phyloP scores from a whole-genome alignment of 2,113 vertebrate genomes.

The Phaetusa simplex region DNA sequence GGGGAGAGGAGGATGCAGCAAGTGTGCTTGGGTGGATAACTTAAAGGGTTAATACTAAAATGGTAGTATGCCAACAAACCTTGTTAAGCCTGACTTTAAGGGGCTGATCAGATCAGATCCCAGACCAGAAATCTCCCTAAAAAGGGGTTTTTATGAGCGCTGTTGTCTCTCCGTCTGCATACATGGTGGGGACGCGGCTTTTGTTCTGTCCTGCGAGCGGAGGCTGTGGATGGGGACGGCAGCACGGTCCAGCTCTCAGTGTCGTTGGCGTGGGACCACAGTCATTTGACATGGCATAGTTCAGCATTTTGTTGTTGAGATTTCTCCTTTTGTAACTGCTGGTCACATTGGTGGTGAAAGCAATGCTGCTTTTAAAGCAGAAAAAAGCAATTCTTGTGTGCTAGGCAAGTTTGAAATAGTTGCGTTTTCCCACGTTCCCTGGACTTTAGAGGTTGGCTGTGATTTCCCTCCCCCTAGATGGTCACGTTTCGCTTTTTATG shows the following conservation, averaged over 20 bases:
- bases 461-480: background rate
- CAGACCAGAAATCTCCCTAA: background rate
- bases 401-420: constrained; percentile 35
- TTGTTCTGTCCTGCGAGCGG: background rate
- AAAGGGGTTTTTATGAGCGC: background rate
- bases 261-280: background rate
- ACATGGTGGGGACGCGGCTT: background rate
- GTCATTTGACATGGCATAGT: constrained; percentile 20
- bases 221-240: background rate
- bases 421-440: background rate
- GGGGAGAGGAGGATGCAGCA: no score
- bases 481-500: background rate
- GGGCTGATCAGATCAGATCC: background rate
- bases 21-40: background rate
- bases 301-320: constrained; percentile 3
- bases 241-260: background rate
- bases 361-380: constrained; percentile 9
- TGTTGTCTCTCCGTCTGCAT: background rate
- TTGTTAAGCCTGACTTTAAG: background rate
- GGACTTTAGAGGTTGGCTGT: background rate
- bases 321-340: constrained; percentile 52
- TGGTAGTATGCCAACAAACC: background rate
- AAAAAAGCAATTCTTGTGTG: constrained; percentile 4
- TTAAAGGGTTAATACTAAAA: background rate
- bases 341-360: constrained; percentile 45